Evolutionary conservation across 2,797 vertebrate genomes (phyloP), one percentile per base, ranked within the genome.

Genomic region (Bovichtus variegatus): DNA sequence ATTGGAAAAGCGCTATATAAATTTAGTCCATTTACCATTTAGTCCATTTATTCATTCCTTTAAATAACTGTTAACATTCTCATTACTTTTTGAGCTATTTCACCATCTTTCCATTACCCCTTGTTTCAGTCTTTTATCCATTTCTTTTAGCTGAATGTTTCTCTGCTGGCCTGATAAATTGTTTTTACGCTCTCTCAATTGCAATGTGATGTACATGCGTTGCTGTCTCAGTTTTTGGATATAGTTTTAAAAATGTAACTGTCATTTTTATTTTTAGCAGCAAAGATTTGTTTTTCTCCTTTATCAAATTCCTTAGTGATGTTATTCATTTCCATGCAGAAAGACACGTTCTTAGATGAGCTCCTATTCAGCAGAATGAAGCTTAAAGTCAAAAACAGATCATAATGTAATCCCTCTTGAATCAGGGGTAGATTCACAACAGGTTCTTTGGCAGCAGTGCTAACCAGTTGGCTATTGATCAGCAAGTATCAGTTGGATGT

Each of bases 361-460:
- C 38, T 25, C 51, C 27, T 54, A 7, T n/a, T 61, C 34, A 21
- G 21, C 21, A 40, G 49, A 61, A 53, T 9, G 6, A 19, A 9
- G 2, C 13, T 64, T 55, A 47, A 34, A 44, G 64, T 86, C 55
- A 68, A 57, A 72, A 66, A 21, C 54, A 50, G 51, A 31, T 57
- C 51, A 36, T 63, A 38, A 36, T 77, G 64, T 78, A 71, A 71
- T 88, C 58, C 54, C 36, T 80, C 51, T 82, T 68, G 84, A 85
- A 90, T 91, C 77, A 78, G 59, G 27, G 55, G 0, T 55, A 53
- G 59, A 79, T 88, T 83, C 15, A 72, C 72, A 78, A 49, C 78
- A 81, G 82, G 21, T 78, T 64, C 31, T 81, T 69, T 91, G 87
- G 92, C 88, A 76, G 46, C 55, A 41, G 9, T 23, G 1, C n/a